phyloP scores from a whole-genome alignment of 2,113 vertebrate genomes.

The Xenopus borealis region DNA sequence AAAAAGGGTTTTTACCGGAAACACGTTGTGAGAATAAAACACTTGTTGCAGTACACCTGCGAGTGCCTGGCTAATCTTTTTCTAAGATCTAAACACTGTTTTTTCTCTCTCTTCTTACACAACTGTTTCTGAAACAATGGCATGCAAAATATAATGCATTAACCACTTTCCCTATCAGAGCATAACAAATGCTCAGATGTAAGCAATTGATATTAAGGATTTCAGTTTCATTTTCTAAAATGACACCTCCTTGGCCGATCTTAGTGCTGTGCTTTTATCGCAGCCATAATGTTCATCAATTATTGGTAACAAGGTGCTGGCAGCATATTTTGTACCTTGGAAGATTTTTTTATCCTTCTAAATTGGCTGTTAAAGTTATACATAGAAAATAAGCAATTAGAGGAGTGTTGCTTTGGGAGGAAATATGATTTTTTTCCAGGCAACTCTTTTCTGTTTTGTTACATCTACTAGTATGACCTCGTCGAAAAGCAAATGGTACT shows the following conservation, averaged over 20 bases:
- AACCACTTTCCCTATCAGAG: constrained; percentile 9
- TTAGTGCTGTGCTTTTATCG: constrained; percentile 6
- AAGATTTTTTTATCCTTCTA: neutral
- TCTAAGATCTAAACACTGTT: no score
- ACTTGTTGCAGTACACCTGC: no score
- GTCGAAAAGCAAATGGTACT: constrained; percentile 44
- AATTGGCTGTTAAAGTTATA: constrained; percentile 32
- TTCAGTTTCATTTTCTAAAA: constrained; percentile 19
- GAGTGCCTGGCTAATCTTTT: no score
- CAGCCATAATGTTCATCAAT: constrained; percentile 31
- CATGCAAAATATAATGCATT: constrained; percentile 7
- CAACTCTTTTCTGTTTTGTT: constrained; percentile 26
- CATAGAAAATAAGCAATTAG: constrained; percentile 32
- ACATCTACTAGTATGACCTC: constrained; percentile 37
- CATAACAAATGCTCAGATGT: constrained; percentile 12
- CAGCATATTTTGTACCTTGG: constrained; percentile 19
- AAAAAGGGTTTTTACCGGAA: no score
- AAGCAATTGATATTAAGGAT: constrained; percentile 17
- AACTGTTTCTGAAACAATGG: neutral
- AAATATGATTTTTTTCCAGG: constrained; percentile 33
- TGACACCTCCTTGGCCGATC: constrained; percentile 34
- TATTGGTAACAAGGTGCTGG: constrained; percentile 31
- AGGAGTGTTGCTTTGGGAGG: constrained; percentile 15
- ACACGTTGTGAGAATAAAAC: no score
- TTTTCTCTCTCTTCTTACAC: neutral